Evolutionary conservation across 2,113 vertebrate species (phyloP).

Genomic region (Clinocottus analis): DNA sequence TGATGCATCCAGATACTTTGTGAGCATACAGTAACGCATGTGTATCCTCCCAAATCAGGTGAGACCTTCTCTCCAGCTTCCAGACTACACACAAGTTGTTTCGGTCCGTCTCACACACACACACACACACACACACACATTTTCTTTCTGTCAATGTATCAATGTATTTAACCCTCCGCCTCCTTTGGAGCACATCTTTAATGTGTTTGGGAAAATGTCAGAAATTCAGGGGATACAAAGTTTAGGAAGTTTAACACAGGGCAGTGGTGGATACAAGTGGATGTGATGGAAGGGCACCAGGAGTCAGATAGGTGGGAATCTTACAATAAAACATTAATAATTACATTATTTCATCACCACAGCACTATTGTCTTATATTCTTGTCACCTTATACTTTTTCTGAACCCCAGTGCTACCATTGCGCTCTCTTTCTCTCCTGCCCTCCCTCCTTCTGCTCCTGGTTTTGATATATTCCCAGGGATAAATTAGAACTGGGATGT

Average conservation of each 20-base stretch:
- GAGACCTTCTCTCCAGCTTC: slow-evolving; percentile 1
- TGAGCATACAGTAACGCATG: background rate
- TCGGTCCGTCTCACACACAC: background rate
- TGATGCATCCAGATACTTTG: background rate
- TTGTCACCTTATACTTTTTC: slow-evolving; percentile 46
- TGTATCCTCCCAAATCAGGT: background rate
- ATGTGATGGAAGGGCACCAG: background rate
- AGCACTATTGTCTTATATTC: slow-evolving; percentile 46
- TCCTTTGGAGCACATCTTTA: background rate
- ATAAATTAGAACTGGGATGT: slow-evolving; percentile 82
- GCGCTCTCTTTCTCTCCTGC: slow-evolving; percentile 18
- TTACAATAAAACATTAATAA: slow-evolving; percentile 5
- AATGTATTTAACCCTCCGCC: background rate
- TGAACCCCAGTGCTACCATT: slow-evolving; percentile 15
- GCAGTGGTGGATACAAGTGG: background rate
- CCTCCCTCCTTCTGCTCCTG: slow-evolving; percentile 49
- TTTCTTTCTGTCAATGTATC: background rate
- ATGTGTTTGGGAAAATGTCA: background rate
- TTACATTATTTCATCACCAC: slow-evolving; percentile 2
- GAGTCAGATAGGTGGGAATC: background rate
- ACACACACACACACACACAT: background rate
- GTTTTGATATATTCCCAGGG: slow-evolving; percentile 81
- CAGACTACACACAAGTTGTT: background rate
- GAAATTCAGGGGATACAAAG: background rate
- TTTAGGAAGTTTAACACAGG: background rate